phyloP scores from a whole-genome alignment of 2,888 invertebrate species.

The Neoscelio sp. region DNA sequence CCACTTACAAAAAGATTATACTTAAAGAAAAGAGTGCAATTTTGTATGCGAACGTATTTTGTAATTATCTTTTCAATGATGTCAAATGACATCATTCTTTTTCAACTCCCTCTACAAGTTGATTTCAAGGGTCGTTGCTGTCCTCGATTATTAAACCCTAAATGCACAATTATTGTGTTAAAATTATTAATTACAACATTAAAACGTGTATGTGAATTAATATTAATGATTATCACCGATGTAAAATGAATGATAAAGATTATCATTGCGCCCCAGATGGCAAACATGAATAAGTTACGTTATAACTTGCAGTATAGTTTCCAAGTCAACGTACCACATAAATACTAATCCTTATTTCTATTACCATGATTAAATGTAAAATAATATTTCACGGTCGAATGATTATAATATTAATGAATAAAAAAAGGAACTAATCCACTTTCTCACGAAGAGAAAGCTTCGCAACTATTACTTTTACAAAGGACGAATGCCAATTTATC shows the following conservation, averaged over 20 bases:
- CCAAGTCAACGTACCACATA: constrained; percentile 19
- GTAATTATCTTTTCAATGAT: too few species aligned
- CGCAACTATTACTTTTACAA: constrained; percentile 17
- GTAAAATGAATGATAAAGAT: constrained; percentile 20
- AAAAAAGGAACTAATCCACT: constrained; percentile 72
- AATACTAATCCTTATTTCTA: background rate
- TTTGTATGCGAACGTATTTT: too few species aligned
- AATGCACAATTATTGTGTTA: too few species aligned
- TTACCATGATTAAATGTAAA: constrained; percentile 13
- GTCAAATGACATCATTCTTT: too few species aligned
- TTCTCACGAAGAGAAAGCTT: constrained; percentile 70
- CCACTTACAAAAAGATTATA: too few species aligned
- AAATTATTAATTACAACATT: constrained; percentile 26
- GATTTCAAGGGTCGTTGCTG: too few species aligned
- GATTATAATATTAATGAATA: constrained; percentile 68
- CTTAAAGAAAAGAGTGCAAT: too few species aligned
- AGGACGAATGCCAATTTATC: constrained; percentile 22
- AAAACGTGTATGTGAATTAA: constrained; percentile 23
- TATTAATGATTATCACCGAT: constrained; percentile 27
- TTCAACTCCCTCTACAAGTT: too few species aligned
- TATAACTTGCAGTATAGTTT: too few species aligned
- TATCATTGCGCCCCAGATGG: too few species aligned
- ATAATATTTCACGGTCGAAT: constrained; percentile 61
- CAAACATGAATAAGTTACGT: too few species aligned
- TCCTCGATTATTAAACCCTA: too few species aligned